Conservation (phyloP, 2,888 invertebrate species). For the Acrobasis repandana region DNA sequence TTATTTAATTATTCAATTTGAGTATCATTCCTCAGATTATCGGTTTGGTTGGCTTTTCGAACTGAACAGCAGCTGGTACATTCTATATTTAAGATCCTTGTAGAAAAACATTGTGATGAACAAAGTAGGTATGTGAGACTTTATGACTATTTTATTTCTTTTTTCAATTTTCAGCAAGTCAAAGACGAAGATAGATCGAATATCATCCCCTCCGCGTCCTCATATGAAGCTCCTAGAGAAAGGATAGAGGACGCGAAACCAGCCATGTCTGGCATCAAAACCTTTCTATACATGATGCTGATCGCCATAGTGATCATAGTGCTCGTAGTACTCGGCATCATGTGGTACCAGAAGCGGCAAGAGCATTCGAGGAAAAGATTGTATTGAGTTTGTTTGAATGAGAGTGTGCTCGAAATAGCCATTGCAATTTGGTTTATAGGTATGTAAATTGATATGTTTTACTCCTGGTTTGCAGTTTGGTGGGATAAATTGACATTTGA, state of each 20-base stretch:
- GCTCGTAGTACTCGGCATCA: conserved; percentile 92
- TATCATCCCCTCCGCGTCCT: conserved; percentile 94
- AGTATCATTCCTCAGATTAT: too few species aligned
- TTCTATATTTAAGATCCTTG: too few species aligned
- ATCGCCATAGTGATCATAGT: conserved; percentile 92
- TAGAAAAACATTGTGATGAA: too few species aligned
- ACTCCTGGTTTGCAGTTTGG: too few species aligned
- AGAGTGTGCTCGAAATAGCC: conserved; percentile 6
- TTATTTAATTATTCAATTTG: too few species aligned
- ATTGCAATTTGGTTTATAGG: conserved; percentile 18
- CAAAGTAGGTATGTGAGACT: too few species aligned
- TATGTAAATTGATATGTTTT: not conserved
- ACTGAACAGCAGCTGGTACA: too few species aligned
- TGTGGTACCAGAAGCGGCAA: conserved; percentile 96
- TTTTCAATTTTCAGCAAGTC: conserved; percentile 70
- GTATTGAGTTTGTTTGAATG: conserved; percentile 52
- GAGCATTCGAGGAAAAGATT: conserved; percentile 95
- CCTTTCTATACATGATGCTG: conserved; percentile 93
- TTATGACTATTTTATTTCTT: too few species aligned
- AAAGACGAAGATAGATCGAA: conserved; percentile 89
- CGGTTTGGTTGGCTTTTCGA: too few species aligned
- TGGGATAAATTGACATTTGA: too few species aligned
- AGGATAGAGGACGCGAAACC: conserved; percentile 94
- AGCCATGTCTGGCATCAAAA: conserved; percentile 94
- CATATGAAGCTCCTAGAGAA: conserved; percentile 95